Percentiles rank a stretch among this genome's conserved stretches.
Conservation (phyloP, 1,140 invertebrate species). For the Anoplophora glabripennis region DNA sequence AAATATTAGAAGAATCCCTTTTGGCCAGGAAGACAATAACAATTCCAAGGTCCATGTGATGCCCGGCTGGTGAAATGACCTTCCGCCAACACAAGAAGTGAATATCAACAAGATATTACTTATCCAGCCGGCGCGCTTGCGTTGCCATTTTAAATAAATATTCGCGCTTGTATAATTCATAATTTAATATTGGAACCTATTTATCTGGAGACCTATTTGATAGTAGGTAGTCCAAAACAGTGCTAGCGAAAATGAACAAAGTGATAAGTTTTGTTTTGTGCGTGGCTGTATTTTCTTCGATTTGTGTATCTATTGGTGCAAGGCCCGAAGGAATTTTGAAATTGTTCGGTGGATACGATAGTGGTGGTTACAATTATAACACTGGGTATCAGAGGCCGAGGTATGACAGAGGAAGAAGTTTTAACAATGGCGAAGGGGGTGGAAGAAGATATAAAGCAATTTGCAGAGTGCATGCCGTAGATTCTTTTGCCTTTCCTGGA, state of each 20-base stretch:
- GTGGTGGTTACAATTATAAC: background rate
- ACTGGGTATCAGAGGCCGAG: background rate
- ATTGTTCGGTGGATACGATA: constrained; percentile 5
- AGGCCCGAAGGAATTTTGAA: background rate
- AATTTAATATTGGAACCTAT: background rate
- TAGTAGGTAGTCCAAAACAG: background rate
- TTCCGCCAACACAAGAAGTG: background rate
- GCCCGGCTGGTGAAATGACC: too few relatives aligned
- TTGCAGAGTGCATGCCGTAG: constrained; percentile 42
- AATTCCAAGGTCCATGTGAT: too few relatives aligned
- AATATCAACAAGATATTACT: background rate
- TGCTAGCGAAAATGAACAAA: background rate
- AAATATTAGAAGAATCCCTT: too few relatives aligned
- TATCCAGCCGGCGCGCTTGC: too few relatives aligned
- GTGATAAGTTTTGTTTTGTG: background rate
- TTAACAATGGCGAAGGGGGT: constrained; percentile 23
- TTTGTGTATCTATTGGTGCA: background rate
- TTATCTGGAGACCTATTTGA: constrained; percentile 4
- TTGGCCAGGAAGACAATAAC: too few relatives aligned
- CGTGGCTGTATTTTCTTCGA: background rate
- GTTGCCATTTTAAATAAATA: too few relatives aligned
- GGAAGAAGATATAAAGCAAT: constrained; percentile 39
- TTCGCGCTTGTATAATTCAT: too few relatives aligned
- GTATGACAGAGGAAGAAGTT: constrained; percentile 9
- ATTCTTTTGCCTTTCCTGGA: constrained; percentile 45